Conservation (phyloP, 2,113 vertebrate genomes). For the Andinoacara biseriatus region DNA sequence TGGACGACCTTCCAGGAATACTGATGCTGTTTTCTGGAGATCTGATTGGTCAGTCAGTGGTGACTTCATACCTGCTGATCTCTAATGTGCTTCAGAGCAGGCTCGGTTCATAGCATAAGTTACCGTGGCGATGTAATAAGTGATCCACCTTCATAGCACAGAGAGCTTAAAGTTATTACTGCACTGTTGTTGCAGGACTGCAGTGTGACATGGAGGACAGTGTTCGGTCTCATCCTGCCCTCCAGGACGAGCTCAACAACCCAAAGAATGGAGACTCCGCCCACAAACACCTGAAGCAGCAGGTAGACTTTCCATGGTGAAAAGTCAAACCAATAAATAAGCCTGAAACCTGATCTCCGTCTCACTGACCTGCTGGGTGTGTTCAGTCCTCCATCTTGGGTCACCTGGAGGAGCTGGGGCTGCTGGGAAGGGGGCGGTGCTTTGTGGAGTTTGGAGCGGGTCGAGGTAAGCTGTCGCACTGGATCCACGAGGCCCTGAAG, state of each 20-base stretch:
- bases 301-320: constrained; percentile 78
- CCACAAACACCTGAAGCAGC: constrained; percentile 93
- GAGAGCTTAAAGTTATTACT: no score
- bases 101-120: no score
- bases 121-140: no score
- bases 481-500: constrained; percentile 90
- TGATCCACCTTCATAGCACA: no score
- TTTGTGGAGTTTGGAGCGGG: constrained; percentile 97
- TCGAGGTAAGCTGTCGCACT: constrained; percentile 94
- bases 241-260: constrained; percentile 86
- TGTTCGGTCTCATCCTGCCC: constrained; percentile 83
- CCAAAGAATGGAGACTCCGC: constrained; percentile 92
- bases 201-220: constrained; percentile 76
- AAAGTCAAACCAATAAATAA: neutral
- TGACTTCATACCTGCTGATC: no score
- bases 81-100: no score
- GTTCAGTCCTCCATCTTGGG: constrained; percentile 93
- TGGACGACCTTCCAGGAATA: no score
- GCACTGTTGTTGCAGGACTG: constrained; percentile 58
- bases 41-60: no score
- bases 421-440: constrained; percentile 87
- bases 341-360: neutral
- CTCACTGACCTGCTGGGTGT: constrained; percentile 20
- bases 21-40: no score
- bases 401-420: constrained; percentile 88